Evolutionary conservation across 2,888 invertebrate genomes (phyloP).

Genomic region (Alloplasta piceator): DNA sequence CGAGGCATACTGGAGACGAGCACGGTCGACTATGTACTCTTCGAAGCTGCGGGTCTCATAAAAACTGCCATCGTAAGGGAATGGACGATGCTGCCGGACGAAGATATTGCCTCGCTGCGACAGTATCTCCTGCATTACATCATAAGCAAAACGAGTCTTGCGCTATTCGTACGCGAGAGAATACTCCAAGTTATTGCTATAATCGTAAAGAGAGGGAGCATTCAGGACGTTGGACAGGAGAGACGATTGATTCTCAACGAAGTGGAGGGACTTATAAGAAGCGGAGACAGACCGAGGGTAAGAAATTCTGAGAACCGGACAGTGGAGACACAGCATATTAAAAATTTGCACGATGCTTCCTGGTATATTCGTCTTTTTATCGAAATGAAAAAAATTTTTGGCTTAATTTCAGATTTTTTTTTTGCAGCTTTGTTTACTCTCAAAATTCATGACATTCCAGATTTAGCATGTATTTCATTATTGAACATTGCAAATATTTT

Average conservation of each 20-base stretch:
- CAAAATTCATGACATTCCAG: too few relatives aligned
- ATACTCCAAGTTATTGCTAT: slow-evolving; percentile 92
- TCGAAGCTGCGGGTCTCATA: slow-evolving; percentile 93
- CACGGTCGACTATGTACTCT: slow-evolving; percentile 91
- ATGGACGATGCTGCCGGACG: slow-evolving; percentile 90
- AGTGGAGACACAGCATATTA: not conserved
- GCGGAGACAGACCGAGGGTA: slow-evolving; percentile 87
- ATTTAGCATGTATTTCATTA: too few relatives aligned
- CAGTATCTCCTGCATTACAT: slow-evolving; percentile 92
- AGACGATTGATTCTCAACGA: slow-evolving; percentile 88
- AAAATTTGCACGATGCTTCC: too few relatives aligned
- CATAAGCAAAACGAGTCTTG: slow-evolving; percentile 87
- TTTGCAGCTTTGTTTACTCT: too few relatives aligned
- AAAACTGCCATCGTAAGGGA: slow-evolving; percentile 93
- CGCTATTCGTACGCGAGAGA: slow-evolving; percentile 91
- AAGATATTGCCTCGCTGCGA: slow-evolving; percentile 88
- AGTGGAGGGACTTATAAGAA: slow-evolving; percentile 90
- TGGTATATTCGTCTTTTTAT: too few relatives aligned
- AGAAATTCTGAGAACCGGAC: slow-evolving; percentile 55
- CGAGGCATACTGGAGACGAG: slow-evolving; percentile 91
- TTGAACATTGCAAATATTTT: too few relatives aligned
- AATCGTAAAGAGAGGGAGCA: slow-evolving; percentile 93
- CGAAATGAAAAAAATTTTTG: too few relatives aligned
- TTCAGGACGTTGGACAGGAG: slow-evolving; percentile 89
- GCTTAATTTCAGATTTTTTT: too few relatives aligned